Evolutionary conservation across 2,113 vertebrate species (phyloP), one percentile per base, ranked within the genome.

Genomic region (Chloebia gouldiae): DNA sequence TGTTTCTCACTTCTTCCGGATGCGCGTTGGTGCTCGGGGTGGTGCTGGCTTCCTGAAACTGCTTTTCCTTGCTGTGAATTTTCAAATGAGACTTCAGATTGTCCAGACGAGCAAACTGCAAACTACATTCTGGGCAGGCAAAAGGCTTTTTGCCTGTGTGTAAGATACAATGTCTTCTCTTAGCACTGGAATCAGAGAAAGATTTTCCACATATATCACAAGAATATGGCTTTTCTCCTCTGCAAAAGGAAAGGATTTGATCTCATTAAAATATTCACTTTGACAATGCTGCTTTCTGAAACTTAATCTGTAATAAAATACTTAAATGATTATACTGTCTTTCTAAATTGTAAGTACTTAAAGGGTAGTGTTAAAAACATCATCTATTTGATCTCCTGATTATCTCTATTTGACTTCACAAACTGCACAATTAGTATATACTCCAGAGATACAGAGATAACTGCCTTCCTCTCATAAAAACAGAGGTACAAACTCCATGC

Each of bases 131-230:
- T 1, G 98, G 97, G 97, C 99, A 99, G 27, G 98, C 98, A 96
- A 99, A 99, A 33, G 99, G 99, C 92, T 99, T 99, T 96, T 98
- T 99, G 81, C 99, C 99, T 0, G 99, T 99, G 97, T 99, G 99
- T 6, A 99, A 98, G 57, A 98, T 98, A 33, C 98, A 98, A 14
- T 99, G 99, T 61, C 99, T 98, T 70, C 99, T 98, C 81, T 98
- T 98, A 13, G 99, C 99, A 39, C 99, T 99, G 68, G 99, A 98
- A 96, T 99, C 99, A 0, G 99, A 99, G 97, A 99, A 99, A 20
- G 98, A 98, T 92, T 99, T 99, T 88, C 98, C 98, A 37, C 99
- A 99, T 95, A 98, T 96, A 90, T 94, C 96, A 93, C 99, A 99
- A 13, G 97, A 91, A 75, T 99, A 99, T 6, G 99, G 99, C 96